phyloP scores from a whole-genome alignment of 2,888 invertebrate species.

The Geophilus truncorum region DNA sequence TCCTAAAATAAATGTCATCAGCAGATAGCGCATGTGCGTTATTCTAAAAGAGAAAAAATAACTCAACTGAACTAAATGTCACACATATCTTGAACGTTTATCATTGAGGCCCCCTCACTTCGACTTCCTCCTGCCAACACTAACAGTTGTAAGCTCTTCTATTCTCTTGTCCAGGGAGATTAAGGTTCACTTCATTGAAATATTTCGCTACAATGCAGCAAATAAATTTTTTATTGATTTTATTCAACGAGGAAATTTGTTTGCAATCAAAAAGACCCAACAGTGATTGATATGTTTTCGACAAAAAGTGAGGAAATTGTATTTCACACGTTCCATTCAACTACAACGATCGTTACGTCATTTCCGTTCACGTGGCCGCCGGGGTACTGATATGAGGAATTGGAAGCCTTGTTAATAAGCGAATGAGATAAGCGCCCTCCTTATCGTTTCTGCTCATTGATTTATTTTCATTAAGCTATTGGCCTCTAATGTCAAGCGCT shows the following conservation, averaged over 20 bases:
- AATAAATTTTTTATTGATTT: constrained; percentile 10
- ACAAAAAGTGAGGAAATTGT: constrained; percentile 2
- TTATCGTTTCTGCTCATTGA: background rate
- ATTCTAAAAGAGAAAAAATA: background rate
- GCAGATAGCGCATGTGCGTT: background rate
- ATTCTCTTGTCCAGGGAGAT: background rate
- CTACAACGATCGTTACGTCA: background rate
- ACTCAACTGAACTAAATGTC: background rate
- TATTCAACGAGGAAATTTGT: background rate
- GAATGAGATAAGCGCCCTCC: constrained; percentile 9
- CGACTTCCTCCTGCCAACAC: constrained; percentile 2
- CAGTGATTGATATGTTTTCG: constrained; percentile 12
- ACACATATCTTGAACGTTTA: background rate
- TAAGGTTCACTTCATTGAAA: background rate
- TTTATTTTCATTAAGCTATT: constrained; percentile 14
- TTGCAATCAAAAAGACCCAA: background rate
- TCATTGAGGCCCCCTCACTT: too few relatives aligned
- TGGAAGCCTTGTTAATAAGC: background rate
- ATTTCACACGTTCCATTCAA: background rate
- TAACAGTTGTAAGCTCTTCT: background rate
- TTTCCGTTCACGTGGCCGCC: background rate
- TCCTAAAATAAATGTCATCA: background rate
- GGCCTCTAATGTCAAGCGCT: background rate
- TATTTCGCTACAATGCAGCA: background rate
- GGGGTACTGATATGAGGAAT: background rate